Evolutionary conservation across 2,888 invertebrate genomes (phyloP).

Genomic region (Tenthredo notha): DNA sequence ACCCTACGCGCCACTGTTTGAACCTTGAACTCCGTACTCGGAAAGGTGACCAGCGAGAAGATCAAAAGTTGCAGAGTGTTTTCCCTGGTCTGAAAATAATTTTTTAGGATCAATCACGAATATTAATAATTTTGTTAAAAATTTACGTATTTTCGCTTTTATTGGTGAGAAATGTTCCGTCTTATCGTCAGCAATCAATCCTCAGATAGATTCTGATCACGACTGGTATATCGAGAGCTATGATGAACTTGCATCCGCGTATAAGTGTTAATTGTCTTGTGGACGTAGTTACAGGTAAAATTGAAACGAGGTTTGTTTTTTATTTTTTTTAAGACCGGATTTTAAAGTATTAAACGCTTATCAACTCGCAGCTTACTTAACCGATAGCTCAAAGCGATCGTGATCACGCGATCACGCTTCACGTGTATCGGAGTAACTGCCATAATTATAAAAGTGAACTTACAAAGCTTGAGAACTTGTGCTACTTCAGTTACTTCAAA

Average conservation of each 20-base stretch:
- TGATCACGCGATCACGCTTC: constrained; percentile 40
- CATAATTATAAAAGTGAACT: constrained; percentile 27
- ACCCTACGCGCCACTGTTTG: constrained; percentile 71
- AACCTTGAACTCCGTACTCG: constrained; percentile 83
- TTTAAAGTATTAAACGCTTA: constrained; percentile 35
- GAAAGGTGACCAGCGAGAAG: constrained; percentile 88
- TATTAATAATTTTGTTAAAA: not conserved
- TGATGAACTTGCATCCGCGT: not conserved
- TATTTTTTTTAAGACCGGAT: not conserved
- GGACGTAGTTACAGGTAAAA: not conserved
- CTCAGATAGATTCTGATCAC: not conserved
- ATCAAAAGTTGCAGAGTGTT: constrained; percentile 89
- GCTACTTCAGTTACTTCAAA: constrained; percentile 32
- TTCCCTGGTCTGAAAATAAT: constrained; percentile 82
- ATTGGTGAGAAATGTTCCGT: not conserved
- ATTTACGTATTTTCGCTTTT: not conserved
- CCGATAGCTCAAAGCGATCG: constrained; percentile 16
- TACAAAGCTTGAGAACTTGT: not conserved
- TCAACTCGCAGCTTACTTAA: constrained; percentile 22
- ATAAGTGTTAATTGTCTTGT: not conserved
- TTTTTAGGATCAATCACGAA: not conserved
- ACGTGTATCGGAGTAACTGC: constrained; percentile 30
- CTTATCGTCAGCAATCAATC: not conserved
- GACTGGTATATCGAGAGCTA: not conserved
- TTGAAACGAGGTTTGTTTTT: not conserved